Evolutionary conservation across 2,797 vertebrate species (phyloP), one percentile per base, ranked within the genome.

Genomic region (Pseudochirops cupreus): DNA sequence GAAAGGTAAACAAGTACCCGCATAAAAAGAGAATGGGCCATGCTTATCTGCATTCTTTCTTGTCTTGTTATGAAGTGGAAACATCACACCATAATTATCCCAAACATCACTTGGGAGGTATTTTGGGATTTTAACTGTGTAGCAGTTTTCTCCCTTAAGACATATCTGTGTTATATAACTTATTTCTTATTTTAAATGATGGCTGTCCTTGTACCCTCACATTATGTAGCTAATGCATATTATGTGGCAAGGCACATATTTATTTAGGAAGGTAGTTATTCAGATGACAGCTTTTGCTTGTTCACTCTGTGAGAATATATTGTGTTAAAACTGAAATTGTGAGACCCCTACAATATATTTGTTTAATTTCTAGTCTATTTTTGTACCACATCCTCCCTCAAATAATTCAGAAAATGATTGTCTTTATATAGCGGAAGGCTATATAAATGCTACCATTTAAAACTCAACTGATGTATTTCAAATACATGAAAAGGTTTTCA

Each of bases 341-440:
- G 31, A 95, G 92, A 96, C 92, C 92, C 39, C 97, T 97, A 95
- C 95, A 95, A 95, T 97, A 91, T 92, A 95, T 95, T 97, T 97
- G 96, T 94, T 97, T 93, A 97, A 96, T 31, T 52, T 97, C 96
- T 97, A 95, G 95, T 33, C 95, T 95, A 96, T 96, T 93, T 95
- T 96, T 96, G 97, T 97, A 95, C 92, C 93, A 94, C 97, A 95
- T 95, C 95, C 97, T 96, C 95, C 97, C 96, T n/a, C 57, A 96
- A 98, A 97, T 97, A 96, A 94, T 96, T 97, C 96, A 97, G 94
- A 98, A 98, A 96, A 98, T 95, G 97, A 98, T 87, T 98, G 96
- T 96, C 96, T 97, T 97, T 96, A 96, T 95, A 94, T 97, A 98
- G 98, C 97, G 96, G 95, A 96, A 94, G 97, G 98, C 97, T 98